Evolutionary conservation across 2,797 vertebrate genomes (phyloP), one percentile per base, ranked within the genome.

Genomic region (Tenualosa ilisha): DNA sequence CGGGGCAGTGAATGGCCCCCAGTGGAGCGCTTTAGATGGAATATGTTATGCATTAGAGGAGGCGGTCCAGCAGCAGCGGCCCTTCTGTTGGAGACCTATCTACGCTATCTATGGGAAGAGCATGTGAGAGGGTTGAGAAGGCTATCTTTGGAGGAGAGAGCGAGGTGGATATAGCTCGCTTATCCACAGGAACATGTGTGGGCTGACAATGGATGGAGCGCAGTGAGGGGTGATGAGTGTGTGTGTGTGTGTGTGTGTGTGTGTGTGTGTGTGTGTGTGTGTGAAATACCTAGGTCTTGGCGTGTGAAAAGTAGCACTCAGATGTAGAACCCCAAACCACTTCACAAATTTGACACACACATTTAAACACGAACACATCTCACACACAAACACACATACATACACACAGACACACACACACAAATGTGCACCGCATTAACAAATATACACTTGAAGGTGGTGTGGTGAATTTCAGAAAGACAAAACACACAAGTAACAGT

Each of bases 301-400:
- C 46, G 65, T 51, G n/a, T 24, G 83, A 82, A 86, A 86, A 84
- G 84, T 83, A 61, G 59, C 54, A 68, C 86, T 89, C 86, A 89
- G 90, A 91, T 91, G 91, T 90, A 90, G 87, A 82, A 0, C 49
- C 24, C 85, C 88, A 87, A 85, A 86, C 84, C 84, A 89, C 85
- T 86, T 90, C 86, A 86, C 43, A 85, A 89, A 88, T 86, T 49
- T 89, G 89, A 82, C 72, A 79, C 37, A 79, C 40, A 79, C 40
- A 46, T 20, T 20, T 40, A 79, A n/a, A 46, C 40, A 0, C 15
- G 46, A 79, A 43, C 22, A 79, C 17, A 79, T 20, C 72, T 43
- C 43, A 61, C 50, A 84, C 51, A 84, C 24, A 86, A 53, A 81
- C 50, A 61, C 51, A 75, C 82, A 86, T 12, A 88, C 79, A 85